Conservation (phyloP, 2,888 invertebrate genomes). For the Parnassius orleans region DNA sequence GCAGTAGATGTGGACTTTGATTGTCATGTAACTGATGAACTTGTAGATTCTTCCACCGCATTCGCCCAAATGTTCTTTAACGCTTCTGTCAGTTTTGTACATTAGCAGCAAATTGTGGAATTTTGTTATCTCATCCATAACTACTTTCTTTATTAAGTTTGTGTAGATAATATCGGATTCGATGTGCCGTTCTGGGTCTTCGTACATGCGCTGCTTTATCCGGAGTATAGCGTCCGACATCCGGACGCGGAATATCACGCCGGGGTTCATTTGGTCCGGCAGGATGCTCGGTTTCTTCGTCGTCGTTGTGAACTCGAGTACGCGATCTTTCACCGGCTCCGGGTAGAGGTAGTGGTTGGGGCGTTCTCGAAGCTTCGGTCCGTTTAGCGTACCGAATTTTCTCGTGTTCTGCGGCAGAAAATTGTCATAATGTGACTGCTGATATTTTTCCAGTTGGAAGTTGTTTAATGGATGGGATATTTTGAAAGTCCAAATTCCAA, state of each 20-base stretch:
- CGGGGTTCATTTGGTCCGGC: constrained; percentile 73
- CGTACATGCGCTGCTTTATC: constrained; percentile 74
- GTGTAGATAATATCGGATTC: constrained; percentile 75
- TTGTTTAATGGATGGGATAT: too few relatives aligned
- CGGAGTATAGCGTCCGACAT: constrained; percentile 73
- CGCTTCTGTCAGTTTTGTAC: constrained; percentile 72
- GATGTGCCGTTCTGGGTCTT: constrained; percentile 70
- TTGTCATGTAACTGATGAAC: constrained; percentile 74
- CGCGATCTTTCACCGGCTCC: constrained; percentile 65
- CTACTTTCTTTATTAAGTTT: constrained; percentile 70
- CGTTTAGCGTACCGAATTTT: constrained; percentile 55
- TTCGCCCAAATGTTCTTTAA: constrained; percentile 72
- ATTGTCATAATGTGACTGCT: constrained; percentile 21
- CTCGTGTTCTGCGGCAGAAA: constrained; percentile 57
- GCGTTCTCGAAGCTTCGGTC: constrained; percentile 64
- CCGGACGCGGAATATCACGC: constrained; percentile 68
- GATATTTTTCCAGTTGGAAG: neutral
- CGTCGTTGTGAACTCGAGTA: constrained; percentile 61
- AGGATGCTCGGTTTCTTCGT: constrained; percentile 64
- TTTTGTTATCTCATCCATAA: constrained; percentile 72
- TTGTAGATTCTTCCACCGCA: constrained; percentile 73
- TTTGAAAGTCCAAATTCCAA: neutral
- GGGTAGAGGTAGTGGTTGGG: constrained; percentile 72
- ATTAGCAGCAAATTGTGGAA: constrained; percentile 68
- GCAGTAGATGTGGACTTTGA: constrained; percentile 73